Percentiles rank a stretch among this genome's conserved stretches.
phyloP scores from a whole-genome alignment of 2,113 vertebrate genomes.

The Geococcyx californianus region DNA sequence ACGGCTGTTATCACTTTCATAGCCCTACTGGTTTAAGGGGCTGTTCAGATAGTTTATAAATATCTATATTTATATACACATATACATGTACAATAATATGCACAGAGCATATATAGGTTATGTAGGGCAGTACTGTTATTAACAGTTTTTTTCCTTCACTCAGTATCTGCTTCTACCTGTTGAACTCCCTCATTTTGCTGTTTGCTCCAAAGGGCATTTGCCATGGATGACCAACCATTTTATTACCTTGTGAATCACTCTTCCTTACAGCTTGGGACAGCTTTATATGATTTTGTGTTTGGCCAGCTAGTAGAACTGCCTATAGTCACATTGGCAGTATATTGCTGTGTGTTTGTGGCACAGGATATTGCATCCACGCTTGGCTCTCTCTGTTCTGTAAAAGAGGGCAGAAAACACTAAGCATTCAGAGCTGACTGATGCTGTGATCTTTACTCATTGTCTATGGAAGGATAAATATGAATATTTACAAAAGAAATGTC shows the following conservation, averaged over 20 bases:
- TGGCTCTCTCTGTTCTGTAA: not conserved
- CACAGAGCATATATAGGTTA: not conserved
- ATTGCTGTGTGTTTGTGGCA: not conserved
- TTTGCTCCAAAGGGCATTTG: not conserved
- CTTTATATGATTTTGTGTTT: not conserved
- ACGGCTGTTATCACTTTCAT: not conserved
- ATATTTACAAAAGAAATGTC: not conserved
- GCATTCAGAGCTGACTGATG: not conserved
- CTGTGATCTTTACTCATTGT: not conserved
- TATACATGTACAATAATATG: not conserved
- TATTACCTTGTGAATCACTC: not conserved
- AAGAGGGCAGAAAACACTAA: not conserved
- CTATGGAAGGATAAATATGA: not conserved
- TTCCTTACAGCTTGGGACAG: not conserved
- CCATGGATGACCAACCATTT: not conserved
- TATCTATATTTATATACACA: not conserved
- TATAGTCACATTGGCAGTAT: not conserved
- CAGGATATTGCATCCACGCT: not conserved
- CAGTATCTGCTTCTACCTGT: not conserved
- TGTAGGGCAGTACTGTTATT: not conserved
- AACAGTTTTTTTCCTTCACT: not conserved
- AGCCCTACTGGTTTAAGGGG: not conserved
- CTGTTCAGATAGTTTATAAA: not conserved
- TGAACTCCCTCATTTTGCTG: not conserved
- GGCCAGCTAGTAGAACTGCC: not conserved